phyloP scores from a whole-genome alignment of 2,797 vertebrate species.

The Chelon labrosus region DNA sequence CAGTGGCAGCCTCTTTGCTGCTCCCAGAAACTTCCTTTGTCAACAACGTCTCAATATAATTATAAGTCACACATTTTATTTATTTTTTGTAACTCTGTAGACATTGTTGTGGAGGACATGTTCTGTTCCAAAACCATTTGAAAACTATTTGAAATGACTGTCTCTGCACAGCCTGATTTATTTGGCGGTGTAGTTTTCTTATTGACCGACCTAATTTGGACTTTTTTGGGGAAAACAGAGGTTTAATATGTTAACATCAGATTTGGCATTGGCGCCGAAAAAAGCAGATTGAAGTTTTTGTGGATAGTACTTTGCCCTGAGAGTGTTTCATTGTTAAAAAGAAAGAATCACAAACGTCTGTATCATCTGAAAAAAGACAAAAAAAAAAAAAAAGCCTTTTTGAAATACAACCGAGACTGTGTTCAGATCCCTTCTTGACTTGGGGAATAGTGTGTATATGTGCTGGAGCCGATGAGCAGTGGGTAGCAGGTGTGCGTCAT shows the following conservation, averaged over 20 bases:
- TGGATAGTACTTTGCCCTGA: background rate
- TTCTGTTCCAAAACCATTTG: too few species aligned
- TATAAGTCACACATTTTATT: conserved; percentile 2
- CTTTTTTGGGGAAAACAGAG: too few species aligned
- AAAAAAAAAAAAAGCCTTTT: too few species aligned
- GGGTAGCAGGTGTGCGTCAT: conserved; percentile 53
- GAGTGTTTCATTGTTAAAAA: background rate
- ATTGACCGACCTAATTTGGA: too few species aligned
- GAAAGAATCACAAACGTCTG: background rate
- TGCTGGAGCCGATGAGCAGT: conserved; percentile 37
- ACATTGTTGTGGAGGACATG: background rate
- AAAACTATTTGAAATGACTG: too few species aligned
- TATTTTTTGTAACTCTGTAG: background rate
- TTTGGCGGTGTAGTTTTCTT: too few species aligned
- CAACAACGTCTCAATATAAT: conserved; percentile 13
- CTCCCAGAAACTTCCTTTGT: conserved; percentile 37
- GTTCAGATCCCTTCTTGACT: background rate
- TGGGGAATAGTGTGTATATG: background rate
- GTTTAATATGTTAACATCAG: conserved; percentile 12
- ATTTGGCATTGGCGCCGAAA: background rate
- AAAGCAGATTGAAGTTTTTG: background rate
- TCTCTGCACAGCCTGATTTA: too few species aligned
- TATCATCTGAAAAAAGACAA: too few species aligned
- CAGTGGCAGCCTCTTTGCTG: conserved; percentile 40
- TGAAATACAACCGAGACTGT: background rate